Evolutionary conservation across 2,797 vertebrate genomes (phyloP).

Genomic region (Danio kyathit): DNA sequence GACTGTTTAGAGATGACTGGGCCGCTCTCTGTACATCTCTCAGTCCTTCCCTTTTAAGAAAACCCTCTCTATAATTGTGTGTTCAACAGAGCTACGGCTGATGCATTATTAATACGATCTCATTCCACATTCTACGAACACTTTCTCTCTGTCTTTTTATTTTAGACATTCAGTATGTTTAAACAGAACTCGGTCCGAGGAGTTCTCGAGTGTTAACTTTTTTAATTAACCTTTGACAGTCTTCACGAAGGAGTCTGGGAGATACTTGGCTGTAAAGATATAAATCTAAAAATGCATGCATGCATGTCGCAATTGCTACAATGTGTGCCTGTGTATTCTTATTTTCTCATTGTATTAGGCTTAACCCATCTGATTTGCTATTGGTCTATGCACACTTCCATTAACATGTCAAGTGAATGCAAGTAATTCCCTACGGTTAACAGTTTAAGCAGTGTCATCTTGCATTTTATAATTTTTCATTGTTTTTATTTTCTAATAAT

Average conservation of each 20-base stretch:
- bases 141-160: slow-evolving; percentile 60
- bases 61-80: slow-evolving; percentile 73
- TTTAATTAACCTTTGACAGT: slow-evolving; percentile 63
- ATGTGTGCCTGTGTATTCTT: no score
- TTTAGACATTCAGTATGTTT: slow-evolving; percentile 67
- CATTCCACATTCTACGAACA: slow-evolving; percentile 69
- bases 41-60: slow-evolving; percentile 69
- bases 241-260: slow-evolving; percentile 21
- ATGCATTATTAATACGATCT: slow-evolving; percentile 74
- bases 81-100: slow-evolving; percentile 61
- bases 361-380: no score
- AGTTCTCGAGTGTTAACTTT: slow-evolving; percentile 63
- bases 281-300: background rate
- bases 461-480: no score
- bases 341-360: no score
- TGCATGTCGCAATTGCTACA: slow-evolving; percentile 55
- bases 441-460: no score
- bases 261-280: slow-evolving; percentile 22
- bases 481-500: no score
- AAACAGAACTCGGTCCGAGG: slow-evolving; percentile 61
- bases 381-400: no score
- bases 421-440: no score
- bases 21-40: slow-evolving; percentile 65
- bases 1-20: slow-evolving; percentile 66
- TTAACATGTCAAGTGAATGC: no score